Percentiles rank a stretch among this genome's conserved stretches.
Conservation (phyloP, 2,113 vertebrate species). For the Festucalex cinctus region DNA sequence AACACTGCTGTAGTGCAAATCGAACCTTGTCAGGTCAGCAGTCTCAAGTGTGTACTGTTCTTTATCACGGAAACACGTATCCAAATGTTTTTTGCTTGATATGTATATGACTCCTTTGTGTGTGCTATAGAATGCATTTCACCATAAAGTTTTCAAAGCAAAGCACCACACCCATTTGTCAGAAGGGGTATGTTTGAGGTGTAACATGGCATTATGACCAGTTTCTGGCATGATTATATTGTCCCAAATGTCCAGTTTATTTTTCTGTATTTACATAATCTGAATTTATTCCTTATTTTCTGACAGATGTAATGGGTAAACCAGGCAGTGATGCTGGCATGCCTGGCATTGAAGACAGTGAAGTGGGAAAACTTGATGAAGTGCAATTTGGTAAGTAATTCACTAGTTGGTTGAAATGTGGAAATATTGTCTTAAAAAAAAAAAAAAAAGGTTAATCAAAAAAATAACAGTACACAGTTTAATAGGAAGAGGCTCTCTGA, state of each 20-base stretch:
- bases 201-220: neutral
- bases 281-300: slow-evolving; percentile 10
- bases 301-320: slow-evolving; percentile 80
- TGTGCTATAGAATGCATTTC: neutral
- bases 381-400: slow-evolving; percentile 78
- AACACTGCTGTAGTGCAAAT: too few relatives aligned
- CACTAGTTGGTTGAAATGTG: neutral
- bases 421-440: neutral
- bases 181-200: neutral
- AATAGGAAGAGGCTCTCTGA: too few relatives aligned
- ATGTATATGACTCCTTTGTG: neutral
- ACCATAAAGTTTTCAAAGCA: neutral
- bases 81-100: neutral
- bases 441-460: neutral
- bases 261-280: neutral
- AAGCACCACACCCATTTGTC: neutral
- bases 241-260: neutral
- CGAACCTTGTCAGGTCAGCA: too few relatives aligned
- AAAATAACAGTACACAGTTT: too few relatives aligned
- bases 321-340: slow-evolving; percentile 91
- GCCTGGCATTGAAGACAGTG: slow-evolving; percentile 97
- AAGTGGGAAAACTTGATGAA: slow-evolving; percentile 84
- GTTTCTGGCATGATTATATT: neutral
- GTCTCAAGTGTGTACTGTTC: too few relatives aligned
- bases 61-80: neutral